Base-by-base conservation (phyloP, 2,113 vertebrate species). In the Collichthys lucidus region DNA sequence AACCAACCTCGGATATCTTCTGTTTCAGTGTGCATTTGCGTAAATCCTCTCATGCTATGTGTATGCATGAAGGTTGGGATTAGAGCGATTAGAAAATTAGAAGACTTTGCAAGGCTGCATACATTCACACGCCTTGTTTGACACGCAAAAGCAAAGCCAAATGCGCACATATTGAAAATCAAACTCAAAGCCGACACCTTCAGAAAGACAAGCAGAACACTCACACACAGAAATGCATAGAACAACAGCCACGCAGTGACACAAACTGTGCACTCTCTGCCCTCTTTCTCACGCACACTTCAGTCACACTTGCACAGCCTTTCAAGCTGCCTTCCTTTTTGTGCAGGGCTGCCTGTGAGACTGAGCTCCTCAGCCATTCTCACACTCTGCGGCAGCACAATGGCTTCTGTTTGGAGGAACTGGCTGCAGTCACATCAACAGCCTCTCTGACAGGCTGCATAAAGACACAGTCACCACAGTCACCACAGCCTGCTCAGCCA, bases 361-460 rank as follows among this genome's bases (percentile, higher is more conserved):
- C 50, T 52, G 77, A 86, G 87, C 78, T 76, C n/a, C 63, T 76
- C 81, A 70, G 74, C 35, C 26, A 42, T 76, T 80, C 67, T 85
- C 78, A 88, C 84, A 82, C 81, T 87, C 74, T 50, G 79, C 89
- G 62, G 85, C 74, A 82, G 79, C 87, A 90, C 87, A 87, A 80
- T 72, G 70, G 71, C 70, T 66, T 68, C 71, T 85, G 74, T 86
- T 86, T 52, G 31, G 61, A 60, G 52, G 60, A 55, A 44, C 46
- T 22, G 65, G 50, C 78, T 77, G 75, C 47, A 68, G 74, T 73
- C 77, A 66, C 62, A 85, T 80, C 77, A 56, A 17, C 15, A 66
- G 46, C 59, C 47, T 31, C 65, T n/a, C 40, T 59, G 79, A 75
- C 85, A 80, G 63, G 83, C 68, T 64, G 60, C 60, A 84, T 59